Base-by-base conservation (phyloP, 2,888 invertebrate species). In the Bursaphelenchus okinawaensis region DNA sequence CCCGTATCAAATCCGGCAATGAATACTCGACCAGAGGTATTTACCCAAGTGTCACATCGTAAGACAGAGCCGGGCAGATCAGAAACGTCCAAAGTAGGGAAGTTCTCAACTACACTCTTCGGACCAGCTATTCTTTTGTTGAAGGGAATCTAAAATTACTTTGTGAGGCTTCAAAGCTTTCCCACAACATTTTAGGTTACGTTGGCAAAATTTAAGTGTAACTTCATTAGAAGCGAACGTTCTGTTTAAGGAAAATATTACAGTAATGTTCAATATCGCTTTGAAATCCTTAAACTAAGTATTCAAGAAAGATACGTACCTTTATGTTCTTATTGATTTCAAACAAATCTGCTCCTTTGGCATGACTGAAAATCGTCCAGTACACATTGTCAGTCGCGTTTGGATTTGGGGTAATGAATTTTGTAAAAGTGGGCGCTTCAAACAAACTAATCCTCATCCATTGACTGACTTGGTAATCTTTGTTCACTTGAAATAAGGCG, bases 1-100 rank as follows among this genome's bases (percentile, higher is more conserved):
- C 70, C 70, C n/a, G 72, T 69, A 51, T 70, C 70, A 40, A 72
- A 63, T 19, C 72, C 70, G 52, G 68, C 63, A 19, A 70, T 59
- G n/a, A 63, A 62, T 24, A 73, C 67, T 8, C 67, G 57, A 40
- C 50, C 64, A 6, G 56, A 60, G n/a, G 52, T 40, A 7, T 28
- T 57, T 22, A 64, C 59, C 51, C 58, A 56, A 54, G 64, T 64
- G 56, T 73, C 50, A 7, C 67, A 70, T 12, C 71, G 55, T 12
- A 68, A 60, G 26, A 61, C 66, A 16, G 71, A 65, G 20, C 70
- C 70, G 7, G 66, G 63, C 29, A 71, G 24, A 19, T 57, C 52
- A 20, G 57, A 59, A 51, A 72, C 52, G 19, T 67, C 66, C 22
- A 70, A 50, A 9, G 60, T 67, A 2, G 71, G 72, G 29, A 70